Evolutionary conservation across 2,113 vertebrate species (phyloP), one percentile per base, ranked within the genome.

Genomic region (Muntiacus reevesi): DNA sequence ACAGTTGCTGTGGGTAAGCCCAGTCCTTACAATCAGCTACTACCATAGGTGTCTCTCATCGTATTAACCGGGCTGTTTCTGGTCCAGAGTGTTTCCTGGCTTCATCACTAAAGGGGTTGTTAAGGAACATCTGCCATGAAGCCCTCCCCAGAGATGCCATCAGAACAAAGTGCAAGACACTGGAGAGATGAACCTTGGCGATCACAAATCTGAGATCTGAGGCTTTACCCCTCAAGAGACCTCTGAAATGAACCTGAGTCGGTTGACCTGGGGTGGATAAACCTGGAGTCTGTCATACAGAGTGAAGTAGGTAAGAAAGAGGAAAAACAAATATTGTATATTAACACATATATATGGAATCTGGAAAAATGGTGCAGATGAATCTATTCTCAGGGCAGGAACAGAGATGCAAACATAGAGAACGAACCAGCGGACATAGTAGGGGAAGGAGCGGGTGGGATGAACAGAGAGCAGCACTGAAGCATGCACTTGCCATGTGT

Each of bases 111-210:
- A 87, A 17, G 43, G 43, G 28, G 33, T 67, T 25, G 3, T 84
- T 74, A 62, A 64, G 60, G 64, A 87, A 40, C 52, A 91, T 55
- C 43, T 57, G 71, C 52, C 82, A 54, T 84, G 62, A 94, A 79
- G 67, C 55, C 5, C 15, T 87, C 43, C 50, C 30, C 52, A 79
- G 40, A 55, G 74, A 83, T 19, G 94, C 81, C 60, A 60, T 50
- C 40, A 83, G 84, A 94, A 30, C 52, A 57, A 55, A 90, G 57
- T 33, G 7, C 13, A 17, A 8, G 94, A 76, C 21, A 36, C 55
- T 40, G n/a, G 2, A 12, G 23, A 40, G n/a, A 52, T 33, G 36
- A 74, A 16, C 30, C 4, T 43, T 11, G 13, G 2, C 27, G 1
- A 33, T n/a, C 57, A 76, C 28, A 87, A 3, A 87, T 47, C 52